Evolutionary conservation across 2,797 vertebrate species (phyloP).

Genomic region (Semotilus atromaculatus): DNA sequence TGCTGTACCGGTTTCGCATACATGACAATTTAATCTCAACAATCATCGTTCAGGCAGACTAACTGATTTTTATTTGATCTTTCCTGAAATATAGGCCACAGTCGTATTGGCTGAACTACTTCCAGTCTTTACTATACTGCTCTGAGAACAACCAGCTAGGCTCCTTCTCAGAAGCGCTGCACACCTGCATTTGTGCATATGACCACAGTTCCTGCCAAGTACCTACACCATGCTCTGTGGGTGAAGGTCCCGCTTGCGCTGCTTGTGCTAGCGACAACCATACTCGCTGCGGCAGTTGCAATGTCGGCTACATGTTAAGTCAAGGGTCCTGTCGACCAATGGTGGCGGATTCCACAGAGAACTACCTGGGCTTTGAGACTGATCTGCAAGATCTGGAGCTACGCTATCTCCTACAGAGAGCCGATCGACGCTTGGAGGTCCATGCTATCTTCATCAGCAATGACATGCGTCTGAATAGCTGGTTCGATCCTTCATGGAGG

Average conservation of each 20-base stretch:
- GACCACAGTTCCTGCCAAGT: constrained; percentile 88
- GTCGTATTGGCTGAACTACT: constrained; percentile 90
- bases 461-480: constrained; percentile 97
- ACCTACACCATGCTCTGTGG: constrained; percentile 84
- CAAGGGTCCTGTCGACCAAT: constrained; percentile 91
- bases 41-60: constrained; percentile 1
- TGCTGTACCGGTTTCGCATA: not conserved
- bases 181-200: constrained; percentile 89
- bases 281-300: constrained; percentile 93
- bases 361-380: constrained; percentile 95
- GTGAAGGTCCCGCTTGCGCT: constrained; percentile 84
- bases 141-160: constrained; percentile 94
- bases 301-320: constrained; percentile 85
- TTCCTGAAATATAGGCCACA: constrained; percentile 78
- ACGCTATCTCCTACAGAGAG: constrained; percentile 90
- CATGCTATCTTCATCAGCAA: constrained; percentile 99
- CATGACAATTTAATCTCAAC: constrained; percentile 29
- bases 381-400: constrained; percentile 96
- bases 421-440: constrained; percentile 90
- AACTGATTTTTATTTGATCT: constrained; percentile 50
- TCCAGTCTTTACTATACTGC: constrained; percentile 96
- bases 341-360: constrained; percentile 94
- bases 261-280: constrained; percentile 90
- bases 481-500: constrained; percentile 97
- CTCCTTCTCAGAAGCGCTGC: constrained; percentile 91